Base-by-base conservation (phyloP, 2,888 invertebrate genomes). In the Synanthedon tipuliformis region DNA sequence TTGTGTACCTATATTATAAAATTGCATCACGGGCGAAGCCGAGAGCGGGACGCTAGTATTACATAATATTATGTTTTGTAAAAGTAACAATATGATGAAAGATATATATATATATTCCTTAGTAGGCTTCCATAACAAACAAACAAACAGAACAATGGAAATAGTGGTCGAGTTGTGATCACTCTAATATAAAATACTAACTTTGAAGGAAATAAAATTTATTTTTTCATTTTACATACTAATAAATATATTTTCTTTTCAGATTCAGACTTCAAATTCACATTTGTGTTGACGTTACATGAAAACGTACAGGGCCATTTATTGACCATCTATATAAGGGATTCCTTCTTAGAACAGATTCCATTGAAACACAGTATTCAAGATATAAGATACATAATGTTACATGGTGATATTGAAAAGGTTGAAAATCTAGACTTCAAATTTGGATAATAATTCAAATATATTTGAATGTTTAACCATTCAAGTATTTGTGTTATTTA, bases 401-500 rank as follows among this genome's bases (percentile, higher is more conserved):
- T 80, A 4, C 64, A 61, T 53, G 78, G 80, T 51, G 73, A 80
- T 62, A 61, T 78, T 16, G 59, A 62, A 18, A 74, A 69, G 59
- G 63, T 81, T 23, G 45, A 59, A 40, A 60, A 61, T 53, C 59
- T 79, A 50, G 62, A 68, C 15, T 77, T 78, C 58, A 54, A 63
- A 51, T 79, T 71, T 65, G 66, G 34, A 34, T 34, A 34, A 34
- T 10, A 3, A 34, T 10, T 63, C n/a, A n/a, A n/a, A 45, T 64
- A 59, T 63, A 55, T 51, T 45, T 45, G n/a, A 13, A 3, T 15
- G 15, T 45, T 45, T n/a, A 3, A 45, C 8, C 48, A 51, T 45
- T 23, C 27, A 54, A 50, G 8, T 8, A 34, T 34, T 23, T 23
- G 1, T 23, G 23, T 23, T 23, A 23, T 23, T 23, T 23, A 23